Conservation (phyloP, 2,797 vertebrate genomes). For the Glyptemys insculpta region DNA sequence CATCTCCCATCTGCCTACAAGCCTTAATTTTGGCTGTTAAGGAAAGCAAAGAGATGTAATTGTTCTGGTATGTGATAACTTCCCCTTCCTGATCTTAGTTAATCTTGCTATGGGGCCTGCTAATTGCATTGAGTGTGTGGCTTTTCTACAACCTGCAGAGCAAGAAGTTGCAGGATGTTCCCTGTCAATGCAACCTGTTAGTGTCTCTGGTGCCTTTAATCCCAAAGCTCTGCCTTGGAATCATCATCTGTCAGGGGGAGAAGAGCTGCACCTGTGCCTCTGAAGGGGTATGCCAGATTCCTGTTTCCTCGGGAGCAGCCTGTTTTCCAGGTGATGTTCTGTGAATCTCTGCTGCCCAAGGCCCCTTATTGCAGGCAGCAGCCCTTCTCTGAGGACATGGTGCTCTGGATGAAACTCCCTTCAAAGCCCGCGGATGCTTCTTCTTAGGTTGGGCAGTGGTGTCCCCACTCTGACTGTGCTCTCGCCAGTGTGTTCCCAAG, state of each 20-base stretch:
- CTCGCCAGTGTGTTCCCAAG: no score
- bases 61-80: slow-evolving; percentile 4
- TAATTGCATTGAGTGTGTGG: neutral
- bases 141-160: neutral
- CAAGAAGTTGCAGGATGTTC: neutral
- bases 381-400: neutral
- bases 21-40: slow-evolving; percentile 22
- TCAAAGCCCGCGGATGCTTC: no score
- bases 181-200: neutral
- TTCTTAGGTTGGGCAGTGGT: no score
- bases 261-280: neutral
- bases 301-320: neutral
- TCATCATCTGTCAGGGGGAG: no score
- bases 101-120: neutral
- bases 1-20: slow-evolving; percentile 24
- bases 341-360: neutral
- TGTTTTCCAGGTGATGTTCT: neutral
- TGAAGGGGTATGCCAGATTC: neutral
- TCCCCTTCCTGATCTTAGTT: neutral
- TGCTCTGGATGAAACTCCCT: neutral
- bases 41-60: neutral
- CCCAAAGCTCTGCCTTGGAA: neutral
- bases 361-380: neutral
- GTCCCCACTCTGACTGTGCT: no score
- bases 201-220: neutral